Base-by-base conservation (phyloP, 2,113 vertebrate genomes). In the Lucifuga dentata region DNA sequence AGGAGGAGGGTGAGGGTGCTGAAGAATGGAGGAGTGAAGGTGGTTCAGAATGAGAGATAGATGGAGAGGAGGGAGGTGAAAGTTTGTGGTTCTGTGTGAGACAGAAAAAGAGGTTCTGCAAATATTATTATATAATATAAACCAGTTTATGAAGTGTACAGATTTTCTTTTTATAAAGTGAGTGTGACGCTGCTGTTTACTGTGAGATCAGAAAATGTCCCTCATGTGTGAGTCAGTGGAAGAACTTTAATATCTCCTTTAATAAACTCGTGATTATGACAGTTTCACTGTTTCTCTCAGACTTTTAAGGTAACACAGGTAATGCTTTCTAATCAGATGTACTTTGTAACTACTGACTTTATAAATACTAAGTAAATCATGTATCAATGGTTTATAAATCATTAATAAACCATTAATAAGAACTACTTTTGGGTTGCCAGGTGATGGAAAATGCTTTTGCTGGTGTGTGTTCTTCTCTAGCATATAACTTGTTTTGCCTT, bases 1-100 rank as follows among this genome's bases (percentile, higher is more conserved):
- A 90, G 81, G 65, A 88, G 88, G 67, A 85, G 79, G 62, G 83
- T 92, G 68, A 91, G 72, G 33, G 73, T 92, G 43, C 43, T 81
- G 23, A 84, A 80, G 29, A 84, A 83, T 11, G 38, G 73, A 7
- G 78, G 59, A 5, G 74, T 32, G 35, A 81, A 41, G 24, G 58
- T 76, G 59, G 35, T 80, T n/a, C 63, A 76, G 69, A 61, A 33
- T 49, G 81, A 69, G 39, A 56, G 55, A 49, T 77, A 67, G 58
- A 80, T 29, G 15, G 1, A n/a, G 13, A 9, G 52, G 35, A 36
- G 9, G n/a, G 4, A 33, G 3, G 8, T 26, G n/a, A 35, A 33
- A 48, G 19, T 50, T 50, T 44, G 6, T 12, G 26, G 7, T 29
- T n/a, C n/a, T n/a, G n/a, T n/a, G n/a, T n/a, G n/a, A n/a, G 48